Evolutionary conservation across 2,113 vertebrate species (phyloP), one percentile per base, ranked within the genome.

Genomic region (Amazona vittata): DNA sequence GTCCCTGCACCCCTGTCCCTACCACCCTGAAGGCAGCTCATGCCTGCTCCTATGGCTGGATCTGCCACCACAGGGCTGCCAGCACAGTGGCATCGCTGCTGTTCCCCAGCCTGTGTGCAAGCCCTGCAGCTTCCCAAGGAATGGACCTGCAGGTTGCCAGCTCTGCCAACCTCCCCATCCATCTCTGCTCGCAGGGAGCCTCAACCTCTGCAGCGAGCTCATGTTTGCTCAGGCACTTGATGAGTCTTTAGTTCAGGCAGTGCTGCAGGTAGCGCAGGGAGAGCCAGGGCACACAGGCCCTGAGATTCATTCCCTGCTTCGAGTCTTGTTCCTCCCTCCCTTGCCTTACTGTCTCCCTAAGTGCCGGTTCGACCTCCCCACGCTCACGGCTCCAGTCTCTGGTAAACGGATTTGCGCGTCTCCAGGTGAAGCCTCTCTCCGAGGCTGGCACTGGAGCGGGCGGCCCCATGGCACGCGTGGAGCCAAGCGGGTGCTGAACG

Each of bases 321-420:
- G 8, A 90, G 33, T 6, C 64, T 67, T 64, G 26, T 55, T 92
- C 75, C 57, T 96, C 57, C 47, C n/a, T 81, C 13, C 49, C 53
- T 81, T 63, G 90, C 47, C n/a, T 77, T 76, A 90, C 62, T 64
- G 28, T 43, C 76, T 96, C 88, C 60, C 90, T 94, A 96, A 94
- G 93, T 77, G 90, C 52, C 89, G 90, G 89, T 94, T 95, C 84
- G 81, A 93, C 78, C 90, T 89, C 85, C 59, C 41, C 59, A 7
- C 78, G 84, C 80, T 95, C 93, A 57, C 49, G 91, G 84, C 95
- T 97, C 92, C 95, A 94, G 76, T 89, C 92, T 96, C 41, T 5
- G 92, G 71, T 94, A 96, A 97, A 95, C 74, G 71, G 89, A 96
- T 97, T 94, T 96, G 71, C 3, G 10, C 0, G 5, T 94, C 94